phyloP scores from a whole-genome alignment of 2,888 invertebrate genomes.

The Melinaea marsaeus region DNA sequence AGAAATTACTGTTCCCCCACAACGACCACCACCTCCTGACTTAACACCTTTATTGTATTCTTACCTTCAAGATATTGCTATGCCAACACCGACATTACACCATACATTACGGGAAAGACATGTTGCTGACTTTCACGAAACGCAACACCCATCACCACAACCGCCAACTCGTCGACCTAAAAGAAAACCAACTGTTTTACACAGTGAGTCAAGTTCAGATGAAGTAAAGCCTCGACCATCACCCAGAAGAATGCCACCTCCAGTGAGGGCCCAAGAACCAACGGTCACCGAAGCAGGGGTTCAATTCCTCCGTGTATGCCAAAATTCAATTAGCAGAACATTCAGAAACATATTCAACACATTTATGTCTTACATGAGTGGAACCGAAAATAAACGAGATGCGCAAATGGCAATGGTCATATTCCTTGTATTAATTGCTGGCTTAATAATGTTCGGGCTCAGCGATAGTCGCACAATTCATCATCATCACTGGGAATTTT shows the following conservation, averaged over 20 bases:
- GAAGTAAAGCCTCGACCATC: conserved; percentile 69
- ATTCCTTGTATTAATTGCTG: conserved; percentile 86
- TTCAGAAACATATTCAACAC: conserved; percentile 83
- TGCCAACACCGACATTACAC: conserved; percentile 70
- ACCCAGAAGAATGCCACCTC: conserved; percentile 57
- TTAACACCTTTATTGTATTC: conserved; percentile 70
- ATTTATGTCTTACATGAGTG: conserved; percentile 79
- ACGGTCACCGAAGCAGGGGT: conserved; percentile 83
- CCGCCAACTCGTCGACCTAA: conserved; percentile 71
- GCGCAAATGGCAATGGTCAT: conserved; percentile 87
- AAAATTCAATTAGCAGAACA: conserved; percentile 79
- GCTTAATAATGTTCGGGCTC: conserved; percentile 85
- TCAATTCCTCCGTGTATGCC: conserved; percentile 84
- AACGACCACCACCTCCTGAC: conserved; percentile 71
- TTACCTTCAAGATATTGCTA: conserved; percentile 74
- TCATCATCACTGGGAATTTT: conserved; percentile 92
- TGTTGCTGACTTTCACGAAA: conserved; percentile 57
- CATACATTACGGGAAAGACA: conserved; percentile 59
- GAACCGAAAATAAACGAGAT: conserved; percentile 83
- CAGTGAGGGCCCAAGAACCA: conserved; percentile 76
- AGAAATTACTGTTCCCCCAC: conserved; percentile 52
- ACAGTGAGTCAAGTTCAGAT: conserved; percentile 73
- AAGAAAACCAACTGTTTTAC: conserved; percentile 57
- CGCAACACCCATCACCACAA: conserved; percentile 60
- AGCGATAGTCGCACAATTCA: conserved; percentile 85